Percentiles rank a stretch among this genome's conserved stretches.
phyloP scores from a whole-genome alignment of 2,888 invertebrate genomes.

The Suillia variegata region DNA sequence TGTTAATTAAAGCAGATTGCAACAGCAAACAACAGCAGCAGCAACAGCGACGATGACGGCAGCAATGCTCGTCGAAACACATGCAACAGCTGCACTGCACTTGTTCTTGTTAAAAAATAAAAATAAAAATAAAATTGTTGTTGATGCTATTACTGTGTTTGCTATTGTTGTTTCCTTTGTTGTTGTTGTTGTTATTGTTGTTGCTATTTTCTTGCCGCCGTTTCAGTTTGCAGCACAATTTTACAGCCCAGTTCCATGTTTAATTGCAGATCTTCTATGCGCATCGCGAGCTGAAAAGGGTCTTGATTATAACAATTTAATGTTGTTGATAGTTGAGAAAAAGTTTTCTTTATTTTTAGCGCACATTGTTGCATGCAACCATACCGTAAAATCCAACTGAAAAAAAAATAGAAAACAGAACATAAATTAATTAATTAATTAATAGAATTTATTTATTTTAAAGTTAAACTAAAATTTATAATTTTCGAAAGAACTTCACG shows the following conservation, averaged over 20 bases:
- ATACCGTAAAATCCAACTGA: too few relatives aligned
- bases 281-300: not conserved
- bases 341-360: not conserved
- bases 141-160: conserved; percentile 1
- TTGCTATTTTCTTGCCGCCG: too few relatives aligned
- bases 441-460: too few relatives aligned
- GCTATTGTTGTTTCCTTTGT: too few relatives aligned
- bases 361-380: too few relatives aligned
- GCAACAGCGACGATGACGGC: not conserved
- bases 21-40: not conserved
- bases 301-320: not conserved
- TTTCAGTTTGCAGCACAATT: conserved; percentile 13
- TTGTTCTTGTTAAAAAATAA: conserved; percentile 13
- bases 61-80: conserved; percentile 9
- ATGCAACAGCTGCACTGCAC: conserved; percentile 23
- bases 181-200: not conserved
- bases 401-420: too few relatives aligned
- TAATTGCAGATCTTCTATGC: conserved; percentile 13
- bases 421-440: too few relatives aligned
- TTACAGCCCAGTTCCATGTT: conserved; percentile 21
- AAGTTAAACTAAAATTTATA: too few relatives aligned
- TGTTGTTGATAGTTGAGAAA: not conserved
- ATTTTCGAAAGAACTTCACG: too few relatives aligned
- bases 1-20: conserved; percentile 21
- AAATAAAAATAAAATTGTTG: not conserved